phyloP scores from a whole-genome alignment of 2,888 invertebrate genomes.

The Brachyopa scutellaris region DNA sequence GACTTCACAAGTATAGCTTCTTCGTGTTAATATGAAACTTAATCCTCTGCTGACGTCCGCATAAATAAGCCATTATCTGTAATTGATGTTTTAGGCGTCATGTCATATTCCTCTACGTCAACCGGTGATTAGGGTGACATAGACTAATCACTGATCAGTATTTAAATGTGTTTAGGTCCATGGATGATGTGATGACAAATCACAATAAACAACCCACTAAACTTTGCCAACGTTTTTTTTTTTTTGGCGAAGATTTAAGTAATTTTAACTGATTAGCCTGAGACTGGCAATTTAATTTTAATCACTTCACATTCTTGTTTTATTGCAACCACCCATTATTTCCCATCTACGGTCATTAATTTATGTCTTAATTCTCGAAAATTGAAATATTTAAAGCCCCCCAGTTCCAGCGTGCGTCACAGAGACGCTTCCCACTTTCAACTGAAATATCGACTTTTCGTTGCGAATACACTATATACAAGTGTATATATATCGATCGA shows the following conservation, averaged over 20 bases:
- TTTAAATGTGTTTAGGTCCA: background rate
- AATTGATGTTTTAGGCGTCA: slow-evolving; percentile 27
- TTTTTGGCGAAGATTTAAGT: background rate
- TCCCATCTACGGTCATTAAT: slow-evolving; percentile 38
- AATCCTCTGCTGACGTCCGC: slow-evolving; percentile 47
- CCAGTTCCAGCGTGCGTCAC: slow-evolving; percentile 17
- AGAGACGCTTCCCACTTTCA: slow-evolving; percentile 6
- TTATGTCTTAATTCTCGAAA: slow-evolving; percentile 39
- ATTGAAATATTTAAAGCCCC: background rate
- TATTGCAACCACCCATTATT: slow-evolving; percentile 11
- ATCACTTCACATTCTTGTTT: slow-evolving; percentile 20
- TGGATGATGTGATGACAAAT: background rate
- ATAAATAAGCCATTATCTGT: slow-evolving; percentile 43
- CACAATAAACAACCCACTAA: background rate
- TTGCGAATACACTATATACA: slow-evolving; percentile 23
- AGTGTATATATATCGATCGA: background rate
- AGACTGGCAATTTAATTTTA: slow-evolving; percentile 16
- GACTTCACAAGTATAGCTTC: slow-evolving; percentile 1
- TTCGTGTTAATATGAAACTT: slow-evolving; percentile 13
- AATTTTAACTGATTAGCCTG: background rate
- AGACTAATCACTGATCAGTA: background rate
- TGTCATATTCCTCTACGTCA: slow-evolving; percentile 21
- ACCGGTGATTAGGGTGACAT: background rate
- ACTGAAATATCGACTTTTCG: background rate
- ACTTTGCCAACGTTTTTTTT: background rate